Evolutionary conservation across 2,797 vertebrate genomes (phyloP).

Genomic region (Cuculus canorus): DNA sequence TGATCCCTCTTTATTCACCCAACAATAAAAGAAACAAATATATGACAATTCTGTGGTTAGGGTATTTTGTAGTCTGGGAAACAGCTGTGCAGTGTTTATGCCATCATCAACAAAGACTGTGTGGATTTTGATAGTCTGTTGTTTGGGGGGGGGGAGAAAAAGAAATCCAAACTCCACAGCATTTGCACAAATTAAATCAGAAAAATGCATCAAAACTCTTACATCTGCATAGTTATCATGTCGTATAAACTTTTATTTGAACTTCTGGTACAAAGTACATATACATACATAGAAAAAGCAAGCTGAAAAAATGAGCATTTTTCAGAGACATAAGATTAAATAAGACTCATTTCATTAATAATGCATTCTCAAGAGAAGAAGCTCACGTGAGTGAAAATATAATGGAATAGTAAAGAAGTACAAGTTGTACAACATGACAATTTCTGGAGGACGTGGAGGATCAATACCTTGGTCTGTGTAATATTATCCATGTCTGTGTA

Average conservation of each 20-base stretch:
- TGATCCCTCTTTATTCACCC: background rate
- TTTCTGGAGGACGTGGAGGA: conserved; percentile 11
- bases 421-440: background rate
- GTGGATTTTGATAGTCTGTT: background rate
- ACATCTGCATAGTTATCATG: background rate
- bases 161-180: background rate
- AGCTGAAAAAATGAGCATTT: background rate
- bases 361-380: background rate
- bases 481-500: background rate
- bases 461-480: background rate
- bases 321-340: background rate
- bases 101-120: background rate
- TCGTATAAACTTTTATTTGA: background rate
- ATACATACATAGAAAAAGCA: background rate
- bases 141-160: fast-evolving
- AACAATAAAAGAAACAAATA: background rate
- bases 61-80: background rate
- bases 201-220: background rate
- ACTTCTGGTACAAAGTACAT: background rate
- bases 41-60: background rate
- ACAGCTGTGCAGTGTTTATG: background rate
- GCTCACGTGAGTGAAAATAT: background rate
- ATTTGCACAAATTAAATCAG: background rate
- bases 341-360: background rate
- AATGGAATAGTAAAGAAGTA: background rate